phyloP scores from a whole-genome alignment of 1,140 invertebrate genomes.

The Camponotus pennsylvanicus region DNA sequence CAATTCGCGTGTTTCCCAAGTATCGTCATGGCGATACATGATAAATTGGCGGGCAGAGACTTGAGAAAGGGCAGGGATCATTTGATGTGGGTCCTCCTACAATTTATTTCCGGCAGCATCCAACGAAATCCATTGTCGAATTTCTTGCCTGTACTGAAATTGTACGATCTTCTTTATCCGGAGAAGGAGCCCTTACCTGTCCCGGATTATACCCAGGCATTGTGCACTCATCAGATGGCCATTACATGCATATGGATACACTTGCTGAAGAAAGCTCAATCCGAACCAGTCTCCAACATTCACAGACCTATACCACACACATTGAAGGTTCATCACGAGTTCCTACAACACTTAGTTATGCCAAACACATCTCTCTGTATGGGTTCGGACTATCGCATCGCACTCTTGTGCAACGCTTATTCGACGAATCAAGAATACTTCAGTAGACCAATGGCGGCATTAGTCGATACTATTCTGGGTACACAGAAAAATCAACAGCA shows the following conservation, averaged over 20 bases:
- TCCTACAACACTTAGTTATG: conserved; percentile 93
- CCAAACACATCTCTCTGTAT: conserved; percentile 90
- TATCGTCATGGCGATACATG: conserved; percentile 95
- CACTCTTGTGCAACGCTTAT: conserved; percentile 97
- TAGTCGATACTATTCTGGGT: conserved; percentile 96
- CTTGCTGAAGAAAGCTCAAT: conserved; percentile 96
- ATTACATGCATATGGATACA: conserved; percentile 99
- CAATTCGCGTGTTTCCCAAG: conserved; percentile 97
- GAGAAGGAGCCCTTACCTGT: conserved; percentile 96
- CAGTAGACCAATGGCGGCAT: conserved; percentile 93
- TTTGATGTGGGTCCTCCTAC: conserved; percentile 98
- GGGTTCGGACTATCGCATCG: conserved; percentile 95
- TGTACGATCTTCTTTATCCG: conserved; percentile 97
- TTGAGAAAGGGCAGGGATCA: conserved; percentile 96
- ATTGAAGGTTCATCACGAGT: conserved; percentile 95
- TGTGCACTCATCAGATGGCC: conserved; percentile 96
- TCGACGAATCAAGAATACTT: conserved; percentile 96
- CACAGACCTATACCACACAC: conserved; percentile 93
- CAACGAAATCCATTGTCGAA: conserved; percentile 97
- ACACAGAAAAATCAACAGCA: conserved; percentile 88
- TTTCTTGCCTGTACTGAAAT: conserved; percentile 95
- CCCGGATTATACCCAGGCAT: conserved; percentile 94
- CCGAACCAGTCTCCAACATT: conserved; percentile 91
- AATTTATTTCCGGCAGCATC: conserved; percentile 98
- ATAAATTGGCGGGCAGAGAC: conserved; percentile 93